phyloP scores from a whole-genome alignment of 1,140 invertebrate species.

The Drosophila littoralis region DNA sequence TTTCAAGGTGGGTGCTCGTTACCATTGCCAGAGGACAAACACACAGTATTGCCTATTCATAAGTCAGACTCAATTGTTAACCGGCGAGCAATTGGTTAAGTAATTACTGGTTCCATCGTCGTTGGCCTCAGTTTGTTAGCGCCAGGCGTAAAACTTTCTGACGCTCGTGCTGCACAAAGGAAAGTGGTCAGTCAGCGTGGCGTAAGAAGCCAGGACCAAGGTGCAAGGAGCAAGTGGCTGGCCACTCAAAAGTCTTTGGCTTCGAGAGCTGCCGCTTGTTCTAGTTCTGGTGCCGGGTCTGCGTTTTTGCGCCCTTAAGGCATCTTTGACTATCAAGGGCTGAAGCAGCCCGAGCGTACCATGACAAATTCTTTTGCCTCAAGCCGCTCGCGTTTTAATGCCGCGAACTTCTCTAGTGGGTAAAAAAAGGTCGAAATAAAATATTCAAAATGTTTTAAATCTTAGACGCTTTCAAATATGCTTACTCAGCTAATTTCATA shows the following conservation, averaged over 20 bases:
- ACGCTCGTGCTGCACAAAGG: conserved; percentile 25
- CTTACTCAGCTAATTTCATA: too few relatives aligned
- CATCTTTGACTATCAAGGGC: conserved; percentile 32
- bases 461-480: too few relatives aligned
- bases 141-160: conserved; percentile 32
- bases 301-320: conserved; percentile 29
- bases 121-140: conserved; percentile 27
- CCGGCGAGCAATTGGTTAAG: conserved; percentile 59
- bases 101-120: conserved; percentile 53
- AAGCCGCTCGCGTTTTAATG: conserved; percentile 1
- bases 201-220: not conserved
- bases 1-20: conserved; percentile 60
- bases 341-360: not conserved
- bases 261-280: conserved; percentile 19
- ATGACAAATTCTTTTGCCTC: conserved; percentile 5
- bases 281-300: conserved; percentile 1
- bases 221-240: conserved; percentile 15
- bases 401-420: not conserved
- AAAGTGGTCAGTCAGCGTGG: conserved; percentile 19
- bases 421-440: conserved; percentile 1
- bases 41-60: conserved; percentile 16
- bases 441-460: not conserved
- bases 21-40: not conserved
- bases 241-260: conserved; percentile 27
- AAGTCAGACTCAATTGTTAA: conserved; percentile 32